These are phyloP conservation scores for Melangyna quadrimaculata DNA, from an alignment of 2,888 invertebrate species.

Conservation along the genomic window DNA sequence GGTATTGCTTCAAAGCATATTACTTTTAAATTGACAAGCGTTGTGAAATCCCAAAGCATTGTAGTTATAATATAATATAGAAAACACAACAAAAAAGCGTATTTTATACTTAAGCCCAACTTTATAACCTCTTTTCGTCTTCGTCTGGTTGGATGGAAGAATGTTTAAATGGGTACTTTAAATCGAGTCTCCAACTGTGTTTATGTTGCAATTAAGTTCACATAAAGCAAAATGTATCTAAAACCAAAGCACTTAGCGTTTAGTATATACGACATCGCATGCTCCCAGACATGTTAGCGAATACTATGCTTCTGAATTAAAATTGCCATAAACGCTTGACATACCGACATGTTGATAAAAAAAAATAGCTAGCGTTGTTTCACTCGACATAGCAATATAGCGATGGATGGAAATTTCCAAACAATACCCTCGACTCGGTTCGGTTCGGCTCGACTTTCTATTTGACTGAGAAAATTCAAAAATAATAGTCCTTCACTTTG, in stretches of 20 bases:
- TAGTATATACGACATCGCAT: not conserved
- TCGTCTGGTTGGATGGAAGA: too few species aligned
- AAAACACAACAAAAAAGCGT: not conserved
- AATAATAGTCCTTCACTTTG: conserved; percentile 22
- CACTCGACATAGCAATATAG: not conserved
- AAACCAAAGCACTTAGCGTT: conserved; percentile 28
- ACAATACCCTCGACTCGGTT: not conserved
- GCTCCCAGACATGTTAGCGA: conserved; percentile 16
- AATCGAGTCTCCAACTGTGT: conserved; percentile 16
- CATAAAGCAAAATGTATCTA: conserved; percentile 22
- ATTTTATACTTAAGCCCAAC: not conserved
- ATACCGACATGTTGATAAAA: conserved; percentile 21
- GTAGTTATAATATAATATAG: not conserved
- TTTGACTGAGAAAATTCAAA: conserved; percentile 32
- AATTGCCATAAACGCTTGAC: conserved; percentile 21
- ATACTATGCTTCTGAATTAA: conserved; percentile 3
- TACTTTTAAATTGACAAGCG: not conserved
- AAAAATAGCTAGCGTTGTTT: conserved; percentile 11
- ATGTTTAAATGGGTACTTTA: not conserved
- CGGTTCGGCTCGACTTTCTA: not conserved
- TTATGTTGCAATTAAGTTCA: conserved; percentile 32
- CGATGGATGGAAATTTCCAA: conserved; percentile 24
- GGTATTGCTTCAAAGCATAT: not conserved
- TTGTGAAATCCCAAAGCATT: not conserved
- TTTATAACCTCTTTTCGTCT: not conserved